phyloP scores from a whole-genome alignment of 2,888 invertebrate species.

The Spicauda simplicius region DNA sequence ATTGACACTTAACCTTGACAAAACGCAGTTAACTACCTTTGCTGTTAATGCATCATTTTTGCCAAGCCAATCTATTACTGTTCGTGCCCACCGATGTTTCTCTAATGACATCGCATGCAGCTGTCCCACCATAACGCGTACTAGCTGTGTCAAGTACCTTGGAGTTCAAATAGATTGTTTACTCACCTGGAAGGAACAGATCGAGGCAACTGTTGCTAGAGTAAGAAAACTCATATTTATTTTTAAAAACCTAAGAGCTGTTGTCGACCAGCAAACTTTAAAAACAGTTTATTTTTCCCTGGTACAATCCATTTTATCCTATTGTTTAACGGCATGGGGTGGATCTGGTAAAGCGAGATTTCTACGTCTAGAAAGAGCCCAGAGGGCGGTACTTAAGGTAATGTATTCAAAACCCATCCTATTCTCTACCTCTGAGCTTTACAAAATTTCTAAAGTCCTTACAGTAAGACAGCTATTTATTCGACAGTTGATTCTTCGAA shows the following conservation, averaged over 20 bases:
- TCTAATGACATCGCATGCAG: background rate
- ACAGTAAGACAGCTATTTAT: conserved; percentile 17
- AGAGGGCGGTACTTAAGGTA: conserved; percentile 36
- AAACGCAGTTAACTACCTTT: conserved; percentile 28
- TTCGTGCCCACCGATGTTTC: background rate
- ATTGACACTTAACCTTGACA: conserved; percentile 25
- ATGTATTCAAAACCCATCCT: conserved; percentile 24
- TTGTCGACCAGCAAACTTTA: conserved; percentile 5
- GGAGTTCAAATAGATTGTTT: conserved; percentile 3
- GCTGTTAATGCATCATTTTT: background rate
- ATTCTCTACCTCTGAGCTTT: conserved; percentile 26
- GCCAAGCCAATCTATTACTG: background rate
- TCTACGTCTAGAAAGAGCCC: conserved; percentile 32
- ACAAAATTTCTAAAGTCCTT: conserved; percentile 2
- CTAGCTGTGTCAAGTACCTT: background rate
- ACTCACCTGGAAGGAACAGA: too few species aligned
- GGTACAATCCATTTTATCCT: background rate
- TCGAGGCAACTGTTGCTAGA: background rate
- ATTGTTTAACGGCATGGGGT: conserved; percentile 34
- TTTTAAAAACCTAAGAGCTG: conserved; percentile 3
- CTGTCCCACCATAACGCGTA: background rate
- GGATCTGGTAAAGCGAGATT: conserved; percentile 37
- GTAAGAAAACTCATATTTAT: conserved; percentile 7
- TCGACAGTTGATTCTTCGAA: conserved; percentile 2
- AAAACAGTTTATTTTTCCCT: conserved; percentile 14